Evolutionary conservation across 2,888 invertebrate genomes (phyloP).

Genomic region (Phalera bucephala): DNA sequence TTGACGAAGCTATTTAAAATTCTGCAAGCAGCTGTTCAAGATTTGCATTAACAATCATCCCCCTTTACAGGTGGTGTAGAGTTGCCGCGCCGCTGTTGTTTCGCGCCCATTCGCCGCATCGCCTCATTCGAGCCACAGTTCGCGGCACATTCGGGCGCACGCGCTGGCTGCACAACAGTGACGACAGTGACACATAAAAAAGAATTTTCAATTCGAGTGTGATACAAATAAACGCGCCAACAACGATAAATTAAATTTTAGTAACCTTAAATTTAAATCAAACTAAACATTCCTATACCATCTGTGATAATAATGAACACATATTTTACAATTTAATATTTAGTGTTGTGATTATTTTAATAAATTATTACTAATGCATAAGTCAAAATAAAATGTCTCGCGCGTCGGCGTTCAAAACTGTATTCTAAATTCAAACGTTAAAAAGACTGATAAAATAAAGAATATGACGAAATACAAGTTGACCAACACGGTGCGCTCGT

Average conservation of each 20-base stretch:
- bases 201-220: neutral
- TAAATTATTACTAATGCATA: constrained; percentile 27
- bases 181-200: neutral
- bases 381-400: constrained; percentile 62
- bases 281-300: constrained; percentile 26
- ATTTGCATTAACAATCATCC: too few species aligned
- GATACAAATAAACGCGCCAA: neutral
- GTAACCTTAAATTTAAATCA: constrained; percentile 8
- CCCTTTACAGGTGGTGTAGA: neutral
- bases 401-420: constrained; percentile 60
- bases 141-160: neutral
- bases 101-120: neutral
- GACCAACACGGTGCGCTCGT: constrained; percentile 65
- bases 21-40: too few species aligned
- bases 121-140: neutral
- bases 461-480: constrained; percentile 83
- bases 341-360: constrained; percentile 40
- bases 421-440: constrained; percentile 44
- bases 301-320: constrained; percentile 42
- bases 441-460: constrained; percentile 8
- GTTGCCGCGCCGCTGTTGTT: neutral
- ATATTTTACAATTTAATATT: constrained; percentile 16
- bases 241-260: constrained; percentile 3
- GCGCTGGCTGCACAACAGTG: neutral
- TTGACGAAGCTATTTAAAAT: too few species aligned